Evolutionary conservation across 2,888 invertebrate species (phyloP), one percentile per base, ranked within the genome.

Genomic region (Artemia sinica): DNA sequence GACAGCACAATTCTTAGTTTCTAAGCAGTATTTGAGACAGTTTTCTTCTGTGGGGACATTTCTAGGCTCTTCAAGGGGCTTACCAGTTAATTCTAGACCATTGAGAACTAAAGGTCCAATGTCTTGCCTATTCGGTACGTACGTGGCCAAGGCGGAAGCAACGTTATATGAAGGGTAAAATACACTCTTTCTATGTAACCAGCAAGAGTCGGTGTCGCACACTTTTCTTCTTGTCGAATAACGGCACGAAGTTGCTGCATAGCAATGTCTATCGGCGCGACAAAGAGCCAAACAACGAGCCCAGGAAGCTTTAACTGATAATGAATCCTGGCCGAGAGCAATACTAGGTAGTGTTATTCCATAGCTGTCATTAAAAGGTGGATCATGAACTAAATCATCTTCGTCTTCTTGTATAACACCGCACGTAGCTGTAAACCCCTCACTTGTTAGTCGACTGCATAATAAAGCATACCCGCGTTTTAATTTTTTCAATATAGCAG

Each of bases 291-390:
- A 18, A 9, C 58, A 58, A n/a, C 58, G n/a, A n/a, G 58, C 58
- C 58, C 58, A 58, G 8, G 58, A 58, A 14, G 58, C 58, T 18
- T 58, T 58, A 18, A 9, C 18, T 18, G 58, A 58, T 8, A 58
- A n/a, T 8, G 58, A 58, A 58, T 58, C 14, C 10, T 58, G 58
- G 14, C 14, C 18, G 1, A 58, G 58, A 10, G 14, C 58, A 9
- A 58, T 18, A 58, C 58, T 58, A 14, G 58, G 58, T 58, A 58
- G 18, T 8, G 58, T 58, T 14, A 58, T 58, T 58, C 58, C 58
- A 58, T 58, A 58, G 58, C 58, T 58, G 9, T 58, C 58, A 18
- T 58, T 58, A 58, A 58, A 58, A n/a, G 58, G 58, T 14, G 58
- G 58, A 18, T 58, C 58, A 18, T 58, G 58, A 14, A 58, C 58